These are phyloP conservation scores for Stenolophus ochropezus DNA, from an alignment of 2,888 invertebrate species.

Conservation along the genomic window DNA sequence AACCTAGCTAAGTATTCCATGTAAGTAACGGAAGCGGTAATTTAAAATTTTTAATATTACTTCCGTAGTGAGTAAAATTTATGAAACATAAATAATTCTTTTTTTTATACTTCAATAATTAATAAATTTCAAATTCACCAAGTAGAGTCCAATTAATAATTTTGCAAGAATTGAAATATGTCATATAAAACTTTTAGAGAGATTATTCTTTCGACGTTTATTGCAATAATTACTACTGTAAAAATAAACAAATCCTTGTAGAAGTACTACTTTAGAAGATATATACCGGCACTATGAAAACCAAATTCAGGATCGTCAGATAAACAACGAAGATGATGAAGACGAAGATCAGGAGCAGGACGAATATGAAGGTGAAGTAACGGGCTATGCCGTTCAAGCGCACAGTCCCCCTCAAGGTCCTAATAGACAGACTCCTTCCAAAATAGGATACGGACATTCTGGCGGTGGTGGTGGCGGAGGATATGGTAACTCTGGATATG, in stretches of 20 bases:
- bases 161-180: too few species aligned
- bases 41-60: too few species aligned
- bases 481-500: conserved; percentile 9
- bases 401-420: conserved; percentile 39
- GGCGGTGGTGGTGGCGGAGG: conserved; percentile 26
- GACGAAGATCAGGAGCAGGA: conserved; percentile 71
- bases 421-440: conserved; percentile 21
- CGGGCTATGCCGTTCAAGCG: conserved; percentile 69
- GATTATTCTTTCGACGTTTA: too few species aligned
- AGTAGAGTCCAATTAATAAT: too few species aligned
- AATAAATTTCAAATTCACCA: too few species aligned
- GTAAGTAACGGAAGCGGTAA: too few species aligned
- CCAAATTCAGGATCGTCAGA: conserved; percentile 65
- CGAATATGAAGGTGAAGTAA: conserved; percentile 79
- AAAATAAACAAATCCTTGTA: conserved; percentile 67
- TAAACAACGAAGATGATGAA: conserved; percentile 68
- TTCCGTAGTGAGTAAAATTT: too few species aligned
- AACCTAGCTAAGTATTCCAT: too few species aligned
- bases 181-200: too few species aligned
- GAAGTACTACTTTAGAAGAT: conserved; percentile 83
- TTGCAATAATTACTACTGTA: not conserved
- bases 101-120: too few species aligned
- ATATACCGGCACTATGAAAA: conserved; percentile 81
- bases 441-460: conserved; percentile 59
- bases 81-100: too few species aligned